Percentiles rank a stretch among this genome's conserved stretches.
phyloP scores from a whole-genome alignment of 1,140 invertebrate species.

The Chrysomallon squamiferum region DNA sequence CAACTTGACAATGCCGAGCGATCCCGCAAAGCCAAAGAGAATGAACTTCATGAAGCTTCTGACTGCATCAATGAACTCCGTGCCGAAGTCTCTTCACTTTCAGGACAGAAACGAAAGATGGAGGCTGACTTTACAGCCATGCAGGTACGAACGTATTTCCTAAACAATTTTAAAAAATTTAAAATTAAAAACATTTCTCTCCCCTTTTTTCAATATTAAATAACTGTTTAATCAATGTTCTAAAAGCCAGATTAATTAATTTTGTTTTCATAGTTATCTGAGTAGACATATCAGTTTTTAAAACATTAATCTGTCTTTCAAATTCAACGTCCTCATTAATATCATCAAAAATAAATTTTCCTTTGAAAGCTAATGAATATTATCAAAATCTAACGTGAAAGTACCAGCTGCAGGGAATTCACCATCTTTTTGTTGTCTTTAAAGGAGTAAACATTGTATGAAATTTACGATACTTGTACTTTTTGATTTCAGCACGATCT shows the following conservation, averaged over 20 bases:
- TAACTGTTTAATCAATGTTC: neutral
- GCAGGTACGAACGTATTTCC: constrained; percentile 70
- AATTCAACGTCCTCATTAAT: too few species aligned
- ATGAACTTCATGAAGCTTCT: constrained; percentile 92
- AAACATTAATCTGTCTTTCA: neutral
- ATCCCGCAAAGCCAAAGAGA: constrained; percentile 92
- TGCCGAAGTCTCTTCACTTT: constrained; percentile 87
- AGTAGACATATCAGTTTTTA: neutral
- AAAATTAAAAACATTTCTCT: neutral
- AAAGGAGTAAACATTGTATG: too few species aligned
- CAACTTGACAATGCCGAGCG: constrained; percentile 92
- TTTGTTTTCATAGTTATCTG: neutral
- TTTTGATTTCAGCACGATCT: constrained; percentile 67
- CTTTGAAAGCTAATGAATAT: too few species aligned
- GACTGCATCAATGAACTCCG: constrained; percentile 94
- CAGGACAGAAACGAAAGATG: constrained; percentile 95
- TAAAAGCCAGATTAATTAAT: neutral
- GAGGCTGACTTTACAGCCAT: constrained; percentile 95
- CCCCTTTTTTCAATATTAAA: neutral
- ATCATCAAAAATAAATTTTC: too few species aligned
- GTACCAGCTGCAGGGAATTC: too few species aligned
- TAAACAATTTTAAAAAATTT: neutral
- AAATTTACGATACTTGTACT: neutral
- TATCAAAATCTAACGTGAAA: too few species aligned
- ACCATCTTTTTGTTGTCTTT: too few species aligned